A percentile compares a stretch with the other conserved stretches of the same genome.
phyloP scores from a whole-genome alignment of 2,888 invertebrate species.

The Brachyptera risi region DNA sequence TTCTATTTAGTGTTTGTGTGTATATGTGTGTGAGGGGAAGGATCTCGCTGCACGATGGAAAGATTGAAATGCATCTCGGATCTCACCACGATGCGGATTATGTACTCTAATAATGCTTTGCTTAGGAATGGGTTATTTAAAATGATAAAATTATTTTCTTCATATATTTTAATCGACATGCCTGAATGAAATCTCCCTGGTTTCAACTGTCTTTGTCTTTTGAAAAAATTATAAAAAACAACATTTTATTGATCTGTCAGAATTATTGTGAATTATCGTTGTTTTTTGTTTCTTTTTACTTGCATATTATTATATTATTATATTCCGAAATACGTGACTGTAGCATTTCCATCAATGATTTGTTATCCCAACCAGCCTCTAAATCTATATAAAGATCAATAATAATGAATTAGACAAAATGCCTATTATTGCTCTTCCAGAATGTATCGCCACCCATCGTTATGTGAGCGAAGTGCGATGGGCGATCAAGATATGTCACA shows the following conservation, averaged over 20 bases:
- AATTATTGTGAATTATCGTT: conserved; percentile 4
- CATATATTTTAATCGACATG: background rate
- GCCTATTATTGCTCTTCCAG: conserved; percentile 18
- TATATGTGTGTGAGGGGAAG: too few relatives aligned
- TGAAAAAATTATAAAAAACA: conserved; percentile 10
- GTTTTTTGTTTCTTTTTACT: conserved; percentile 22
- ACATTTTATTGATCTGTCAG: conserved; percentile 28
- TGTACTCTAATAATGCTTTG: too few relatives aligned
- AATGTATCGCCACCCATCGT: background rate
- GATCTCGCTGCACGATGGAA: too few relatives aligned
- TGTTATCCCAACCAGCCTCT: background rate
- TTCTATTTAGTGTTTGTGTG: too few relatives aligned
- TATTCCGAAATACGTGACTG: conserved; percentile 25
- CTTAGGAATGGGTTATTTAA: too few relatives aligned
- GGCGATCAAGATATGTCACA: background rate
- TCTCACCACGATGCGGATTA: too few relatives aligned
- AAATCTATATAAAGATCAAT: conserved; percentile 5
- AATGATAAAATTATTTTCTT: too few relatives aligned
- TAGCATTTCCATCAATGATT: conserved; percentile 33
- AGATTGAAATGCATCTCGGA: too few relatives aligned
- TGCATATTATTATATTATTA: conserved; percentile 23
- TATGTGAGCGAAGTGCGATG: conserved; percentile 9
- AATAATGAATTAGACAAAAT: background rate
- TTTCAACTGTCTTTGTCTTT: conserved; percentile 9
- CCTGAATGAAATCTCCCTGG: background rate